phyloP scores from a whole-genome alignment of 1,140 invertebrate genomes.

The Eubasilissa regina region DNA sequence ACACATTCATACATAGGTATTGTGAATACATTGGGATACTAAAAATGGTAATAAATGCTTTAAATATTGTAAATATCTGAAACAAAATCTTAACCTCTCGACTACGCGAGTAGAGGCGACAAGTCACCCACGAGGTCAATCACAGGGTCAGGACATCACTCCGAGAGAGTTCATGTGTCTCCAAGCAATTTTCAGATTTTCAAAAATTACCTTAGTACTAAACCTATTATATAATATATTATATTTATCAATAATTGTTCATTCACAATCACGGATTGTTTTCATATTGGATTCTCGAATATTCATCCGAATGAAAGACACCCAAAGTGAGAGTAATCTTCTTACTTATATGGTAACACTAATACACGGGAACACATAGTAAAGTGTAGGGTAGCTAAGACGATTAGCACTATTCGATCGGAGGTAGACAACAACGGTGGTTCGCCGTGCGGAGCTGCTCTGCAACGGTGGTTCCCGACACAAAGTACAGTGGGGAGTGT shows the following conservation, averaged over 20 bases:
- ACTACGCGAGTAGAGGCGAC: slow-evolving; percentile 37
- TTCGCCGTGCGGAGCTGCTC: background rate
- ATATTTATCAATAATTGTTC: slow-evolving; percentile 54
- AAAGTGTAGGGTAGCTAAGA: slow-evolving; percentile 40
- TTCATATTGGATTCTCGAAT: slow-evolving; percentile 37
- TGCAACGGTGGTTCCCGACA: background rate
- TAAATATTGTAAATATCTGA: slow-evolving; percentile 50
- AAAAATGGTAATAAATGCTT: slow-evolving; percentile 54
- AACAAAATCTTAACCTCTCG: slow-evolving; percentile 45
- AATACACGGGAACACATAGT: slow-evolving; percentile 52
- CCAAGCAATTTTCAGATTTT: slow-evolving; percentile 40
- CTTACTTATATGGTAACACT: slow-evolving; percentile 52
- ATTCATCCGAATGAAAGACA: slow-evolving; percentile 13
- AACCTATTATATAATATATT: slow-evolving; percentile 37
- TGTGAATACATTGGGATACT: slow-evolving; percentile 47
- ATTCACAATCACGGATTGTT: slow-evolving; percentile 54
- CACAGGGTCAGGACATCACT: slow-evolving; percentile 57
- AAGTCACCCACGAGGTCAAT: slow-evolving; percentile 37
- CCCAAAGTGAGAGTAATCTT: slow-evolving; percentile 25
- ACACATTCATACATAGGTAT: slow-evolving; percentile 51
- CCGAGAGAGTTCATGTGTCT: slow-evolving; percentile 37
- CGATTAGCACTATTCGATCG: slow-evolving; percentile 24
- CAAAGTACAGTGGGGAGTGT: slow-evolving; percentile 4
- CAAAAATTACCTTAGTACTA: slow-evolving; percentile 23
- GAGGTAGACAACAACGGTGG: background rate